Evolutionary conservation across 92 coral and sea anemone species (phyloP).

Genomic region (Palythoa grandiflora): DNA sequence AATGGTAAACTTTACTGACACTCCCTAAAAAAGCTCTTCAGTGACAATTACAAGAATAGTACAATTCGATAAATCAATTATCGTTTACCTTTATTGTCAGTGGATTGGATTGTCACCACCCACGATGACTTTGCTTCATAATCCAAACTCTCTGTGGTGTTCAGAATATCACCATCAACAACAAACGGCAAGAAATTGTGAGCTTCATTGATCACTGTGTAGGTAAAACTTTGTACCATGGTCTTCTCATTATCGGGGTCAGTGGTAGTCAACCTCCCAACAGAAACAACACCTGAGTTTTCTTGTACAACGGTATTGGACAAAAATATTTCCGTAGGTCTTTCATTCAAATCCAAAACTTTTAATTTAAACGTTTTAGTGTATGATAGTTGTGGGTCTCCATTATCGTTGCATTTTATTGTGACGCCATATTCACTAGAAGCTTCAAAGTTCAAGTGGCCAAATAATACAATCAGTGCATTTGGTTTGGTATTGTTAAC

Average conservation of each 20-base stretch:
- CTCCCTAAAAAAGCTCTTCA: too few relatives aligned
- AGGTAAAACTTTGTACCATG: slow-evolving; percentile 79
- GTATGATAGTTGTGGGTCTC: slow-evolving; percentile 66
- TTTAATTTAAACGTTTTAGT: slow-evolving; percentile 59
- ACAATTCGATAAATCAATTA: too few relatives aligned
- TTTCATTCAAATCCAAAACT: slow-evolving; percentile 82
- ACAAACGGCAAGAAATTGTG: slow-evolving; percentile 71
- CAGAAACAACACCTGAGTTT: slow-evolving; percentile 73
- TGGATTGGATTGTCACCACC: slow-evolving; percentile 76
- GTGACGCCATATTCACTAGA: slow-evolving; percentile 65
- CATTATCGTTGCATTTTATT: slow-evolving; percentile 80
- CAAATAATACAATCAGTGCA: slow-evolving; percentile 56
- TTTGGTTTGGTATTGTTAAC: slow-evolving; percentile 52
- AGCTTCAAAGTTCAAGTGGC: slow-evolving; percentile 74
- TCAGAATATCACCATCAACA: slow-evolving; percentile 68
- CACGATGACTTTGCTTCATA: slow-evolving; percentile 75
- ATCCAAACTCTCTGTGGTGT: slow-evolving; percentile 83
- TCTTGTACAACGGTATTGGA: slow-evolving; percentile 77
- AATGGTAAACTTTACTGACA: too few relatives aligned
- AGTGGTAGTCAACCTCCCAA: slow-evolving; percentile 78
- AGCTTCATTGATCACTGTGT: slow-evolving; percentile 52
- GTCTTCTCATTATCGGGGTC: slow-evolving; percentile 90
- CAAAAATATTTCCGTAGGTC: slow-evolving; percentile 77
- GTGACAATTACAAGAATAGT: slow-evolving; percentile 25
- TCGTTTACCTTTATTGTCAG: slow-evolving; percentile 61